phyloP scores from a whole-genome alignment of 1,140 invertebrate species.

The Halesus radiatus region DNA sequence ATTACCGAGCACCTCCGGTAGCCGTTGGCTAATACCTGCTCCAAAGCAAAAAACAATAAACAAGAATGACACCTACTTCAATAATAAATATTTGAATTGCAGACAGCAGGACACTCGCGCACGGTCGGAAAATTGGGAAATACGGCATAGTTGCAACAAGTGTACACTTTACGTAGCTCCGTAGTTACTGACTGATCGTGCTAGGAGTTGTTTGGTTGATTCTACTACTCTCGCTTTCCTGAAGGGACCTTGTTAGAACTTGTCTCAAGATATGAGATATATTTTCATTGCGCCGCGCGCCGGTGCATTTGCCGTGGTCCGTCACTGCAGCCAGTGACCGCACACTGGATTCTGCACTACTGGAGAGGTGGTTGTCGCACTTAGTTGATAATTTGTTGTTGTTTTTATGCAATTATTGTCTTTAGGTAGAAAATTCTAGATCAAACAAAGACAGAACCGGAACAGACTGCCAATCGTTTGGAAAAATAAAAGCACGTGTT shows the following conservation, averaged over 20 bases:
- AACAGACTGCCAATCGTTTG: background rate
- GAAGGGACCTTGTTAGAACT: background rate
- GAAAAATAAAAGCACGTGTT: no score
- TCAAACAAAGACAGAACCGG: background rate
- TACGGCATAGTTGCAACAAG: background rate
- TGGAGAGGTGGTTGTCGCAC: no score
- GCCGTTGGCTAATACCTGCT: no score
- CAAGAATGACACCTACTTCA: background rate
- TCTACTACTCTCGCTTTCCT: constrained; percentile 2
- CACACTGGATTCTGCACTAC: no score
- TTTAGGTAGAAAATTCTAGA: background rate
- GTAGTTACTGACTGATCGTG: background rate
- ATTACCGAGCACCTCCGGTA: no score
- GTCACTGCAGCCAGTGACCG: background rate
- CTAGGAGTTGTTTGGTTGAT: background rate
- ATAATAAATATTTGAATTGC: background rate
- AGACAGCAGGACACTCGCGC: background rate
- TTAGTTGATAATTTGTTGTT: no score
- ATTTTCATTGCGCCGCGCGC: background rate
- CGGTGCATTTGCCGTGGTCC: background rate
- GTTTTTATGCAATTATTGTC: no score
- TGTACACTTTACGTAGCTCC: background rate
- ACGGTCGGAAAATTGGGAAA: background rate
- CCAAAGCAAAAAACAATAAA: no score
- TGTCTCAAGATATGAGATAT: background rate